A percentile compares a stretch with the other conserved stretches of the same genome.
Evolutionary conservation across 2,113 vertebrate species (phyloP).

Genomic region (Carollia perspicillata): DNA sequence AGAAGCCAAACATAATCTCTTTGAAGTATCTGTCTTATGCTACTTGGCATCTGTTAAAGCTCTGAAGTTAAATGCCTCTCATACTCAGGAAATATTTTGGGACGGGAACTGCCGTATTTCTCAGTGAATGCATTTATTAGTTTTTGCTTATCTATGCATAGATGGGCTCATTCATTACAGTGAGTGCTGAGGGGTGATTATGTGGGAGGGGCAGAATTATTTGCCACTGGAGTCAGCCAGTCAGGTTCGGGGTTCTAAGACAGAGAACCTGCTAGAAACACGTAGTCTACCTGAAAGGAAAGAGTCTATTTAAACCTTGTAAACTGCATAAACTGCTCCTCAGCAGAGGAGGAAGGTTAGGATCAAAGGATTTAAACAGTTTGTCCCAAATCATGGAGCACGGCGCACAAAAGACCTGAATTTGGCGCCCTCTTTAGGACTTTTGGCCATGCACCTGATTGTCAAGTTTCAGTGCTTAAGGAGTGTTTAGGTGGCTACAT

Average conservation of each 20-base stretch:
- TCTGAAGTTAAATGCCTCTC: not conserved
- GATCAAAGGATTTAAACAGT: not conserved
- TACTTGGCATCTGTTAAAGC: not conserved
- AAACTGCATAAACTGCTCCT: not conserved
- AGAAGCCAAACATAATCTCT: not conserved
- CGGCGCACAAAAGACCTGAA: not conserved
- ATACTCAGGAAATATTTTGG: not conserved
- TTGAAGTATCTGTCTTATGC: not conserved
- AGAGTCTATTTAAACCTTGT: not conserved
- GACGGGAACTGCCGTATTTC: not conserved
- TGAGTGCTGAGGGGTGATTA: not conserved
- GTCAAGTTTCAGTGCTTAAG: not conserved
- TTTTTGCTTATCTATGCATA: not conserved
- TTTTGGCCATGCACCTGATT: not conserved
- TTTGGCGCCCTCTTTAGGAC: not conserved
- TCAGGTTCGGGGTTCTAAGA: not conserved
- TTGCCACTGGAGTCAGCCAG: not conserved
- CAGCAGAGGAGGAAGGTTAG: not conserved
- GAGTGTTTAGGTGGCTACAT: not conserved
- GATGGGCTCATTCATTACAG: not conserved
- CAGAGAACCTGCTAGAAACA: not conserved
- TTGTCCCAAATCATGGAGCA: not conserved
- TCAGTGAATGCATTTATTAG: not conserved
- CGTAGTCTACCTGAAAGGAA: not conserved
- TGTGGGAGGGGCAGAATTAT: not conserved